phyloP scores from a whole-genome alignment of 2,113 vertebrate genomes.

The Synodontis membranacea region DNA sequence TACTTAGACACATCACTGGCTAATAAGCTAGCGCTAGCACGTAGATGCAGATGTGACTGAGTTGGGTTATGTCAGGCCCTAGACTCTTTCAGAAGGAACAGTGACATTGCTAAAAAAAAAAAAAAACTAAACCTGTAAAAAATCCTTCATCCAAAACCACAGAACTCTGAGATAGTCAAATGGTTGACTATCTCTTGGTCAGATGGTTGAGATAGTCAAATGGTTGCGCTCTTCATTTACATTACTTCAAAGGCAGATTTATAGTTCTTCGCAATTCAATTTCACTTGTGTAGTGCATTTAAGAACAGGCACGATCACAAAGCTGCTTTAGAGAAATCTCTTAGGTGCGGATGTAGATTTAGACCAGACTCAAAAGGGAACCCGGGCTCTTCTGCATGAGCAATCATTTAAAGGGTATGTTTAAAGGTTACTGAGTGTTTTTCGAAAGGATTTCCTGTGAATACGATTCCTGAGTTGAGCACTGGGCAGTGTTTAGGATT shows the following conservation, averaged over 20 bases:
- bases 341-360: not conserved
- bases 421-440: not conserved
- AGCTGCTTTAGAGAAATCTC: not conserved
- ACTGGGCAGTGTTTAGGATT: not conserved
- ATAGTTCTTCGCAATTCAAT: not conserved
- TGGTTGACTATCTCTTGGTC: no score
- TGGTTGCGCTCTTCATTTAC: not conserved
- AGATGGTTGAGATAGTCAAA: not conserved
- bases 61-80: slow-evolving; percentile 2
- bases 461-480: not conserved
- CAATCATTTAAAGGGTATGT: not conserved
- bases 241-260: not conserved
- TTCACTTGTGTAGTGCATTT: not conserved
- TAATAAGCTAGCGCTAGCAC: slow-evolving; percentile 21
- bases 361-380: not conserved
- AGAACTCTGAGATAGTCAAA: not conserved
- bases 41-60: slow-evolving; percentile 37
- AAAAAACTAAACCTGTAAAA: not conserved
- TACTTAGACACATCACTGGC: slow-evolving; percentile 23
- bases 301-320: not conserved
- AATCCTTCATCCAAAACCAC: not conserved
- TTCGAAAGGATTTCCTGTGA: not conserved
- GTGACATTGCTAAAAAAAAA: not conserved
- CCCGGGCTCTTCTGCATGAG: not conserved
- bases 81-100: not conserved